A percentile compares a stretch with the other conserved stretches of the same genome.
Conservation (phyloP, 1,140 invertebrate species). For the Cotesia vestalis region DNA sequence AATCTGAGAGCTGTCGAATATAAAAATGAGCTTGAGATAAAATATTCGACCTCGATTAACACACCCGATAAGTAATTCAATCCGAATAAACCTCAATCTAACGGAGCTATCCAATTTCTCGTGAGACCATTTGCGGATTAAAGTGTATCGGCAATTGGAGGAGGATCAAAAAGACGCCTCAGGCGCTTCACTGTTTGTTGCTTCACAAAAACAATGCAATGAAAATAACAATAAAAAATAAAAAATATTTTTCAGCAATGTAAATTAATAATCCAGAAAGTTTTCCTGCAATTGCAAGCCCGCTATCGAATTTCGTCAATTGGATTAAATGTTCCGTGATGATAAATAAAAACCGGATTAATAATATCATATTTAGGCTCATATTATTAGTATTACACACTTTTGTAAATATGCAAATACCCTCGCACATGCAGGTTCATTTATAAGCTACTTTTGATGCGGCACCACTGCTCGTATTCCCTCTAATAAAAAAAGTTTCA, state of each 20-base stretch:
- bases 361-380: not conserved
- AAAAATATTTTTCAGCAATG: not conserved
- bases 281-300: not conserved
- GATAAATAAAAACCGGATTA: constrained; percentile 1
- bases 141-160: constrained; percentile 1
- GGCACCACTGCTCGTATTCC: no score
- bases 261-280: not conserved
- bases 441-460: not conserved
- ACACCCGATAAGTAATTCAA: constrained; percentile 6
- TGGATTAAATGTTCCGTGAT: constrained; percentile 7
- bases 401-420: not conserved
- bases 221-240: not conserved
- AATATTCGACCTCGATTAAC: constrained; percentile 9
- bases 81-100: constrained; percentile 6
- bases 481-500: no score
- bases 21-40: no score
- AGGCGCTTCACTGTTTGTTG: no score
- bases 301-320: not conserved
- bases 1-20: no score
- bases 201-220: no score
- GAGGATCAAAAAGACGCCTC: not conserved
- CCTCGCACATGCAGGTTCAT: not conserved
- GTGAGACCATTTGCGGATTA: constrained; percentile 9
- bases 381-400: not conserved
- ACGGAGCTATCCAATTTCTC: constrained; percentile 11